Base-by-base conservation (phyloP, 2,113 vertebrate species). In the Tinamus guttatus region DNA sequence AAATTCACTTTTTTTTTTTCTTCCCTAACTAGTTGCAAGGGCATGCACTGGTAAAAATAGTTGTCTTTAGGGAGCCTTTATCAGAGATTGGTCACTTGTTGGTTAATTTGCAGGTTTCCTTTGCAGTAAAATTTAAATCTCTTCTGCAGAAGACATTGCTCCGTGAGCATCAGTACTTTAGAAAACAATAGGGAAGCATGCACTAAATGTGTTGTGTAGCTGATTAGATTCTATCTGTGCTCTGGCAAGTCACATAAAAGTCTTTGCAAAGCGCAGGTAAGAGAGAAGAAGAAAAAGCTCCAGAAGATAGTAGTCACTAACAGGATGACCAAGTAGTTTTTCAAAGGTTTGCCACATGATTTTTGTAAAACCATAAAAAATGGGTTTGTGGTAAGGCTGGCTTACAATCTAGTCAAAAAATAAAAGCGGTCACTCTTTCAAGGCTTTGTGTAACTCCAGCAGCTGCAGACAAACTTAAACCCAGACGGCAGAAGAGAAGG, bases 251-350 rank as follows among this genome's bases (percentile, higher is more conserved):
- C 22, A 40, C 18, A 81, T 68, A 70, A 85, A 86, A 89, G 86
- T 62, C 36, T 79, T 59, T 69, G 3, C 41, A 45, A 93, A 32
- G 43, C 88, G 45, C 0, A 58, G 1, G 5, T 32, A 70, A 82
- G 28, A 76, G 21, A 82, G 40, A 56, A 43, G 36, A 69, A 14
- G 36, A 34, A 43, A 89, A 88, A 81, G 25, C 40, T 75, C 51
- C 43, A 71, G 59, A 95, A 93, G 51, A 63, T 30, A 47, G 41
- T 58, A 70, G 84, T 89, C 77, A 79, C 74, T 93, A 74, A 60
- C 69, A 81, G 64, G 63, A 93, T 96, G 90, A 94, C 67, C 90
- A 92, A 97, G 76, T 63, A 90, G 56, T 47, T 96, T 97, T 96
- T 86, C 85, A 62, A 95, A 96, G 74, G 13, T 88, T 89, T 83